phyloP scores from a whole-genome alignment of 2,797 vertebrate species.

The Tapirus indicus region DNA sequence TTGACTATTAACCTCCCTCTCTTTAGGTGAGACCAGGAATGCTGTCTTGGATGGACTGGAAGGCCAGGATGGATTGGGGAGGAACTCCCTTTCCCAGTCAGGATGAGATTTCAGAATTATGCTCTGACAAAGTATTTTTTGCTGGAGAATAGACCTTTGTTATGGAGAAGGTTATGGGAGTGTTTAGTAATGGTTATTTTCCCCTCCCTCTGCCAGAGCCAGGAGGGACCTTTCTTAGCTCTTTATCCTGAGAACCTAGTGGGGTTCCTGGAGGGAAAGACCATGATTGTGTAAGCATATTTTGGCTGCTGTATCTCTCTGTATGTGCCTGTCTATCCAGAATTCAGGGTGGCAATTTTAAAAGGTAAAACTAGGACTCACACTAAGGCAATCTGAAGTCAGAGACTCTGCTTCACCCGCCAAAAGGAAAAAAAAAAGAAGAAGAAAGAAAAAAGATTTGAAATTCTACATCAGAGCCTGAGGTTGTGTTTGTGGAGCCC shows the following conservation, averaged over 20 bases:
- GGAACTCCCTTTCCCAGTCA: not conserved
- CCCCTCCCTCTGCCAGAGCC: not conserved
- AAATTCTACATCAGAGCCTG: not conserved
- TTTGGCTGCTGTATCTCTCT: not conserved
- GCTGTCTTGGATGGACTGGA: not conserved
- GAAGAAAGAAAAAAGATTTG: not conserved
- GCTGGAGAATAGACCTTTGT: not conserved
- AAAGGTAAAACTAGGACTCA: conserved; percentile 29
- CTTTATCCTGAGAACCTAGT: not conserved
- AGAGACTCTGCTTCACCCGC: not conserved
- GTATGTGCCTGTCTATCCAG: not conserved
- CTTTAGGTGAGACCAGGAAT: not conserved
- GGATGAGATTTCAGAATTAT: not conserved
- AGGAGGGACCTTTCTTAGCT: not conserved
- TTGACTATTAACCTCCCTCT: not conserved
- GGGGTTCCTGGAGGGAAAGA: not conserved
- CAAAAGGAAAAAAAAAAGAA: not conserved
- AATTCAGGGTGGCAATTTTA: not conserved
- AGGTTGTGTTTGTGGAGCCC: not conserved
- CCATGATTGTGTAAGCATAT: not conserved
- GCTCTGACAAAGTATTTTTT: not conserved
- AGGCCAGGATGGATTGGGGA: not conserved
- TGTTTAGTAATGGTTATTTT: not conserved
- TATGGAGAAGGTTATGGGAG: not conserved
- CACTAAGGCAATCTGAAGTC: not conserved